phyloP scores from a whole-genome alignment of 2,797 vertebrate genomes.

The Pseudochirops cupreus region DNA sequence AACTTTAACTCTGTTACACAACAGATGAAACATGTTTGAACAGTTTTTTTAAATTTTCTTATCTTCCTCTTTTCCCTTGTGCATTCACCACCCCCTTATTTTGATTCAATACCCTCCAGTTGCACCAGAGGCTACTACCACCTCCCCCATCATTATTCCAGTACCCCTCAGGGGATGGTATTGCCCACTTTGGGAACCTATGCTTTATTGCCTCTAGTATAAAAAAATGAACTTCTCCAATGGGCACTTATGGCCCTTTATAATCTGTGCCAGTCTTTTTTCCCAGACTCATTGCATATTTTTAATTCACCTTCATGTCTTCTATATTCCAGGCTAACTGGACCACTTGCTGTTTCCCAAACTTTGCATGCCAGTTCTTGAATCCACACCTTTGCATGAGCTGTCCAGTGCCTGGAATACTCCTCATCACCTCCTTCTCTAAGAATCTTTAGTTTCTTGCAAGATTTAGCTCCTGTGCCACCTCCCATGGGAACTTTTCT shows the following conservation, averaged over 20 bases:
- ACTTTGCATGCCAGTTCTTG: neutral
- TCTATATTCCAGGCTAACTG: neutral
- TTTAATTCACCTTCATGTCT: neutral
- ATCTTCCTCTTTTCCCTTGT: no score
- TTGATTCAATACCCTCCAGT: no score
- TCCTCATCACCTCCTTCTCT: neutral
- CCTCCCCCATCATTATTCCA: no score
- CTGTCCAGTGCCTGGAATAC: neutral
- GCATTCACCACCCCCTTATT: no score
- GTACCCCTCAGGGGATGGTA: no score
- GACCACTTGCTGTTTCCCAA: neutral
- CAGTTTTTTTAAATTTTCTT: no score
- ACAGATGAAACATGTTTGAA: no score
- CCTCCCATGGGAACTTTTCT: neutral
- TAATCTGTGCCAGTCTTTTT: neutral
- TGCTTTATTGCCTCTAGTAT: neutral
- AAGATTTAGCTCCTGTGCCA: neutral
- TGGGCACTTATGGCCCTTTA: neutral
- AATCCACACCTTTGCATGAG: neutral
- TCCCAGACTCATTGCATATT: neutral
- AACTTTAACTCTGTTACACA: no score
- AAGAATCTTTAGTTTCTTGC: neutral
- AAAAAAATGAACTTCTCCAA: neutral
- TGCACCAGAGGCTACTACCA: no score
- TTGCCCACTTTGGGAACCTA: no score